These are phyloP conservation scores for Smutsia temminckii DNA, from an alignment of 2,797 vertebrate species.

Conservation along the genomic window DNA sequence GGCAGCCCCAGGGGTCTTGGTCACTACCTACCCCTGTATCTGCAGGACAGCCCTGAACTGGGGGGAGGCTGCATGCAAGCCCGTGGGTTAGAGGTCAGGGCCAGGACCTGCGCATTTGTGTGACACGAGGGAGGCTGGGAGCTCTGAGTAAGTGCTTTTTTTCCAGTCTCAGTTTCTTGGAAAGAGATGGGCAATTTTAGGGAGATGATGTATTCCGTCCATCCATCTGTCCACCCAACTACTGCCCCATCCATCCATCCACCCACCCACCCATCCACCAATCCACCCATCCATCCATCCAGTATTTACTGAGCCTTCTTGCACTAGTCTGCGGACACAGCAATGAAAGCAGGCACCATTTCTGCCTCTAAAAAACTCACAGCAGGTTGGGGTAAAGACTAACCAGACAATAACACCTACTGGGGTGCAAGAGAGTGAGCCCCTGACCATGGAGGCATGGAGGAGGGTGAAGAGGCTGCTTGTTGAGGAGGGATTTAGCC, in stretches of 20 bases:
- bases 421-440: too few species aligned
- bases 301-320: not conserved
- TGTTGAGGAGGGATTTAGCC: not conserved
- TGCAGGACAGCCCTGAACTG: not conserved
- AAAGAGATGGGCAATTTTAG: not conserved
- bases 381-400: not conserved
- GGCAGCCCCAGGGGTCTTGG: not conserved
- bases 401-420: not conserved
- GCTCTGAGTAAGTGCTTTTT: not conserved
- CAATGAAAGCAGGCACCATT: not conserved
- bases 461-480: not conserved
- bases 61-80: too few species aligned
- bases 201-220: not conserved
- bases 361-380: not conserved
- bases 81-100: not conserved
- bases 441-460: not conserved
- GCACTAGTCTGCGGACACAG: not conserved
- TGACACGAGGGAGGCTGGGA: not conserved
- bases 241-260: too few species aligned
- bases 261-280: fast-evolving
- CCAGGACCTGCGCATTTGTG: not conserved
- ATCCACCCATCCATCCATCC: not conserved
- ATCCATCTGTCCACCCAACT: not conserved
- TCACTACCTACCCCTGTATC: not conserved
- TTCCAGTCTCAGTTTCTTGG: not conserved